These are phyloP conservation scores for Nymphalis io DNA, from an alignment of 1,140 invertebrate genomes.

Conservation along the genomic window DNA sequence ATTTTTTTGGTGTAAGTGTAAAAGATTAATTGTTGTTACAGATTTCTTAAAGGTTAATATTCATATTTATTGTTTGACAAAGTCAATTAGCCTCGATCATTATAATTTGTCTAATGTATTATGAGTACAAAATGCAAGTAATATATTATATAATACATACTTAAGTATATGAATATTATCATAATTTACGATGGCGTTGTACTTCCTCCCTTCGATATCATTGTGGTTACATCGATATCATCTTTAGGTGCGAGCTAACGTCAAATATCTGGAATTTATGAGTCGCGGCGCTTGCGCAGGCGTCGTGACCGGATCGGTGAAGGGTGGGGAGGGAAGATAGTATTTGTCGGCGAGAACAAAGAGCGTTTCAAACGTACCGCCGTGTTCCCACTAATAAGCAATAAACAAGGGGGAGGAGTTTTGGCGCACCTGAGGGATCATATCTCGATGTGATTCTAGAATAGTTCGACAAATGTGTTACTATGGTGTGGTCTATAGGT, in stretches of 20 bases:
- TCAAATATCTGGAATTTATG: slow-evolving; percentile 75
- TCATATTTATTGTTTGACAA: too few relatives aligned
- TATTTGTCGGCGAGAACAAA: slow-evolving; percentile 71
- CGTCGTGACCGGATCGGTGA: slow-evolving; percentile 60
- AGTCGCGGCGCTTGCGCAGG: slow-evolving; percentile 60
- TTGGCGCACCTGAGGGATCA: slow-evolving; percentile 72
- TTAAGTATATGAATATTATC: slow-evolving; percentile 35
- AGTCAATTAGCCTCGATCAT: too few relatives aligned
- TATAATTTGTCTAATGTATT: too few relatives aligned
- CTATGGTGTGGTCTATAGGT: neutral
- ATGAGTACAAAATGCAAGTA: neutral
- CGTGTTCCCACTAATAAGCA: slow-evolving; percentile 73
- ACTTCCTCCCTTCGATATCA: slow-evolving; percentile 67
- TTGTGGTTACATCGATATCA: slow-evolving; percentile 68
- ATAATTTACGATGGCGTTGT: slow-evolving; percentile 48
- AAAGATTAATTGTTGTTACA: too few relatives aligned
- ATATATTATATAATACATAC: neutral
- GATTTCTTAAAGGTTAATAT: too few relatives aligned
- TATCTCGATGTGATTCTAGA: slow-evolving; percentile 47
- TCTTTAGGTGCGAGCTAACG: slow-evolving; percentile 56
- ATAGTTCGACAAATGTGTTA: neutral
- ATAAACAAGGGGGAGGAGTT: slow-evolving; percentile 77
- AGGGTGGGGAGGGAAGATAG: slow-evolving; percentile 36
- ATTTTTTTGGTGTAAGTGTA: too few relatives aligned
- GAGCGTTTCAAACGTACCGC: slow-evolving; percentile 70